Evolutionary conservation across 2,113 vertebrate genomes (phyloP), one percentile per base, ranked within the genome.

Genomic region (Climacteris rufus): DNA sequence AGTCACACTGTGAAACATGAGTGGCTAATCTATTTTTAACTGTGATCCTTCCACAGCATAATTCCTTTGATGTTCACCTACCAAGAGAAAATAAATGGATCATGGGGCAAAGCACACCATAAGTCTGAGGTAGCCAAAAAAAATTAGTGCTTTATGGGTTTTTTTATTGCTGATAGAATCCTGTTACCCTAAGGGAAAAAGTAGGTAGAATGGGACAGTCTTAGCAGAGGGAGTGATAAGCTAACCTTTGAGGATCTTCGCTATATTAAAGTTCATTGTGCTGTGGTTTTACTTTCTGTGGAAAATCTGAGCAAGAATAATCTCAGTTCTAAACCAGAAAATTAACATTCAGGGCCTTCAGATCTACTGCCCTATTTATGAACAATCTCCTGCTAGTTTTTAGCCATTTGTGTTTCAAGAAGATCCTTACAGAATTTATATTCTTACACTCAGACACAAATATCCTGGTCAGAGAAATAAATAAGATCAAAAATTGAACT

Each of bases 401-500:
- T n/a, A 53, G 14, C 31, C 12, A 28, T 77, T 80, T 25, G 7
- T 11, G 2, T 49, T 65, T 11, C 18, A 40, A 56, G 25, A 75
- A 40, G 5, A 18, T 50, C 14, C 17, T 49, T 28, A 12, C 4
- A 45, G 1, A 7, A n/a, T 1, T 52, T 25, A 13, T 23, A 42
- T 10, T 42, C 5, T 16, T 10, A 14, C 10, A 6, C 24, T 74
- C 12, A 42, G 31, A 50, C 0, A 1, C 1, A 39, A 72, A 21
- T 25, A 39, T 17, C 1, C 2, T 33, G 2, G 9, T 49, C 10
- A 70, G 6, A 84, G 15, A 66, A 80, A 74, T 28, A 66, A 37
- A 28, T 24, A 52, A 0, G 1, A 61, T 23, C 1, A 23, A 70
- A 33, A 53, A 13, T 50, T 1, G 1, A 11, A 8, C 5, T 39